These are phyloP conservation scores for Cebidichthys violaceus DNA, from an alignment of 2,113 vertebrate genomes.

Conservation along the genomic window DNA sequence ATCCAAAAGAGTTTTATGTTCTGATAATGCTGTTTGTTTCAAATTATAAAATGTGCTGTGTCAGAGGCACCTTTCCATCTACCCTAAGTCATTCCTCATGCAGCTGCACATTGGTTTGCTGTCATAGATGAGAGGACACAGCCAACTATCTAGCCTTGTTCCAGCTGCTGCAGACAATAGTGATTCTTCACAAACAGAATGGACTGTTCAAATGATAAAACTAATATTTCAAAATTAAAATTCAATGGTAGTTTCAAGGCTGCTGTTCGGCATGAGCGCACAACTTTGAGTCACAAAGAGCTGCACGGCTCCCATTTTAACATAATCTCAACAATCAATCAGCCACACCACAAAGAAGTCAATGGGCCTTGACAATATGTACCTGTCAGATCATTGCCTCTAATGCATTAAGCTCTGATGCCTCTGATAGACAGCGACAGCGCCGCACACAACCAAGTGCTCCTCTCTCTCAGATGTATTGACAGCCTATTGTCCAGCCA, in stretches of 20 bases:
- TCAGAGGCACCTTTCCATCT: conserved; percentile 50
- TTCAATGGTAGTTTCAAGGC: conserved; percentile 52
- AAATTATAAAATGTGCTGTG: conserved; percentile 49
- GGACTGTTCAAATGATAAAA: conserved; percentile 48
- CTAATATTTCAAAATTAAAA: conserved; percentile 63
- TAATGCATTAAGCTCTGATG: conserved; percentile 66
- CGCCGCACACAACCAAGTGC: conserved; percentile 25
- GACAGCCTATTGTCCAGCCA: conserved; percentile 63
- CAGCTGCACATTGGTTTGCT: conserved; percentile 36
- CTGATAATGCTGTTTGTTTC: conserved; percentile 35
- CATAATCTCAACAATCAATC: conserved; percentile 76
- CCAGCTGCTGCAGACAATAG: conserved; percentile 32
- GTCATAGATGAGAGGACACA: conserved; percentile 53
- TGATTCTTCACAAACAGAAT: conserved; percentile 53
- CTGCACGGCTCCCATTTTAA: conserved; percentile 53
- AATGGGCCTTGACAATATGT: conserved; percentile 78
- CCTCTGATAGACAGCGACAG: conserved; percentile 65
- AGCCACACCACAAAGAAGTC: conserved; percentile 72
- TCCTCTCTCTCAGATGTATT: conserved; percentile 31
- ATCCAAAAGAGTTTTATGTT: conserved; percentile 9
- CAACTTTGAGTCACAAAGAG: conserved; percentile 66
- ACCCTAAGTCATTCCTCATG: conserved; percentile 46
- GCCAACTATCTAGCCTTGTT: conserved; percentile 41
- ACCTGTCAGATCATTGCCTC: conserved; percentile 78
- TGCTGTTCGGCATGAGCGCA: conserved; percentile 33